Percentiles rank a stretch among this genome's conserved stretches.
These are phyloP conservation scores for Anthonomus grandis DNA, from an alignment of 1,140 invertebrate species.

Conservation along the genomic window DNA sequence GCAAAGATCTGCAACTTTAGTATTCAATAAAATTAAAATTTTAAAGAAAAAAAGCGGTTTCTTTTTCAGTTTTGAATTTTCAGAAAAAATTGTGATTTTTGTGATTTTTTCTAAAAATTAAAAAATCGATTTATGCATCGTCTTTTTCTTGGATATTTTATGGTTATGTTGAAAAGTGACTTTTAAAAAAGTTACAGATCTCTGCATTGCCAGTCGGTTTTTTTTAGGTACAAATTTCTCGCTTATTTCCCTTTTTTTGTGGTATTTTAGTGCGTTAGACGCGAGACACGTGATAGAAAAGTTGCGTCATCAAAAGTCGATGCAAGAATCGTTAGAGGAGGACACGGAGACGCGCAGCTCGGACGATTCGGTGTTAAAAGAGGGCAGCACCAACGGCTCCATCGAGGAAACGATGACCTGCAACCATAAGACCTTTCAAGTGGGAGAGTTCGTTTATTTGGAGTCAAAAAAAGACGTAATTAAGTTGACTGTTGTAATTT, in stretches of 20 bases:
- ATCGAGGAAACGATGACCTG: constrained; percentile 58
- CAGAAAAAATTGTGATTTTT: no score
- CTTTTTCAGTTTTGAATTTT: no score
- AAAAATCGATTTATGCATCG: no score
- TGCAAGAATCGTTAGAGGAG: constrained; percentile 74
- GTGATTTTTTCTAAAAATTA: no score
- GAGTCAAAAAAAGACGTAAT: constrained; percentile 65
- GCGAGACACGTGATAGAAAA: constrained; percentile 71
- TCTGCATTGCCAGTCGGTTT: no score
- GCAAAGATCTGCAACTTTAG: no score
- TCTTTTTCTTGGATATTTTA: no score
- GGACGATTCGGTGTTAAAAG: constrained; percentile 46
- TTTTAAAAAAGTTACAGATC: no score
- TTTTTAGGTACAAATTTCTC: neutral
- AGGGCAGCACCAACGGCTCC: constrained; percentile 27
- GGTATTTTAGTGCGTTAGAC: constrained; percentile 49
- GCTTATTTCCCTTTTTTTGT: constrained; percentile 49
- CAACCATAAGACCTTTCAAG: constrained; percentile 70
- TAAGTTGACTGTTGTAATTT: neutral
- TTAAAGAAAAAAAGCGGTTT: no score
- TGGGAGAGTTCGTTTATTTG: constrained; percentile 91
- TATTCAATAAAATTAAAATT: no score
- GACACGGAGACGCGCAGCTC: constrained; percentile 59
- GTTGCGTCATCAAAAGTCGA: constrained; percentile 71
- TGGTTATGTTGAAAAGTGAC: no score